Evolutionary conservation across 2,797 vertebrate species (phyloP), one percentile per base, ranked within the genome.

Genomic region (Gymnoscopelus microlampas): DNA sequence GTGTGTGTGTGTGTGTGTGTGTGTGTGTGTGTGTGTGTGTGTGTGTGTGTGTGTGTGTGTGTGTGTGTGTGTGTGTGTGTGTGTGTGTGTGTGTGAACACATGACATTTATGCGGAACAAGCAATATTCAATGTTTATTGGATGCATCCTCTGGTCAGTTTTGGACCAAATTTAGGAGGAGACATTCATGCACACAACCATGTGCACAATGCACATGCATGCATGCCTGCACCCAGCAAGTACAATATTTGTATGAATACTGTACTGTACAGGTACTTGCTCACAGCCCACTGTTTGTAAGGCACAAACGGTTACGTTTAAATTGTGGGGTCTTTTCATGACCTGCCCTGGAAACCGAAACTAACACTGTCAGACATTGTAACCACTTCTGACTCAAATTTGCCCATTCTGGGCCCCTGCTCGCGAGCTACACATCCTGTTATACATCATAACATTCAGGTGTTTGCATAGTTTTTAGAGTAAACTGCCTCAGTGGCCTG

Each of bases 381-480:
- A 29, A 65, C 73, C 53, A 0, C n/a, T 57, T 14, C 4, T 4
- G 4, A 24, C 63, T 85, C 77, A 74, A 78, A 74, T 70, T 74
- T 80, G 26, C 54, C 14, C 0, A 2, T 0, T 12, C 15, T 44
- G 29, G 12, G 19, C 3, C 67, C 8, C 51, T 50, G 44, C 60
- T 53, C n/a, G 10, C 1, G n/a, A n/a, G 64, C 49, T 48, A 2
- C 62, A 71, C 71, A 78, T 88, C 86, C 87, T 88, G 86, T 86
- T 74, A 48, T 44, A 44, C 39, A 67, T 71, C 50, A 13, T 53
- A 62, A 70, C 13, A 71, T n/a, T 9, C 50, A 8, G 53, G 39
- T 3, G 5, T 14, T 0, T 76, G 39, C 39, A 44, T 44, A 2
- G 39, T 44, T 44, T 7, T 80, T 60, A 74, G 67, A 77, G 74